Evolutionary conservation across 1,140 invertebrate genomes (phyloP).

Genomic region (Subanguina moxae): DNA sequence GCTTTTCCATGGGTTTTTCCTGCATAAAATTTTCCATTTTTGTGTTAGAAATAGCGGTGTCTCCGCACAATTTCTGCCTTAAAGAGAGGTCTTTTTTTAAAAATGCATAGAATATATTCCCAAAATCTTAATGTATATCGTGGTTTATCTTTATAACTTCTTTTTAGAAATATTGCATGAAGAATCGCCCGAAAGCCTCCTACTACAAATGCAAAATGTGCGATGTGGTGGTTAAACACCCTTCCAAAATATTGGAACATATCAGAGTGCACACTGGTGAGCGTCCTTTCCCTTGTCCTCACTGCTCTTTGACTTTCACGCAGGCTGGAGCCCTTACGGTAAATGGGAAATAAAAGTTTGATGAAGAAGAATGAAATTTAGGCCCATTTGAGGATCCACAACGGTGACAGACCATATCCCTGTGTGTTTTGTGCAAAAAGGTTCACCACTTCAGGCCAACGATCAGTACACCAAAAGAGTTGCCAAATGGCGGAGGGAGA

Average conservation of each 20-base stretch:
- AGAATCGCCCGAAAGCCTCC: not conserved
- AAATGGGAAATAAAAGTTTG: not conserved
- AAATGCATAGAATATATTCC: too few relatives aligned
- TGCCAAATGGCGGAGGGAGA: too few relatives aligned
- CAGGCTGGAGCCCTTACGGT: not conserved
- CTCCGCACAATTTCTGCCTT: too few relatives aligned
- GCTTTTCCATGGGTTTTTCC: too few relatives aligned
- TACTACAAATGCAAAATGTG: conserved; percentile 75
- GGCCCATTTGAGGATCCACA: not conserved
- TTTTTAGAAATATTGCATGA: conserved; percentile 1
- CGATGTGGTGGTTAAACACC: conserved; percentile 89
- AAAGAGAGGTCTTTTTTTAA: too few relatives aligned
- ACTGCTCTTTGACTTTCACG: not conserved
- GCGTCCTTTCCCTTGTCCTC: not conserved
- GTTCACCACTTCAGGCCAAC: not conserved
- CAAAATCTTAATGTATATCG: too few relatives aligned
- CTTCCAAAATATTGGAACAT: conserved; percentile 69
- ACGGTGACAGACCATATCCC: not conserved
- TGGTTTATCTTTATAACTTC: too few relatives aligned
- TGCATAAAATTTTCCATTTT: too few relatives aligned
- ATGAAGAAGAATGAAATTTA: not conserved
- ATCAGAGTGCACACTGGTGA: not conserved
- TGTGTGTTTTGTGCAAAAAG: not conserved
- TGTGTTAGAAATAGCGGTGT: too few relatives aligned
- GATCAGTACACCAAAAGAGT: not conserved